Percentiles rank a stretch among this genome's conserved stretches.
phyloP scores from a whole-genome alignment of 2,888 invertebrate genomes.

The Dione juno region DNA sequence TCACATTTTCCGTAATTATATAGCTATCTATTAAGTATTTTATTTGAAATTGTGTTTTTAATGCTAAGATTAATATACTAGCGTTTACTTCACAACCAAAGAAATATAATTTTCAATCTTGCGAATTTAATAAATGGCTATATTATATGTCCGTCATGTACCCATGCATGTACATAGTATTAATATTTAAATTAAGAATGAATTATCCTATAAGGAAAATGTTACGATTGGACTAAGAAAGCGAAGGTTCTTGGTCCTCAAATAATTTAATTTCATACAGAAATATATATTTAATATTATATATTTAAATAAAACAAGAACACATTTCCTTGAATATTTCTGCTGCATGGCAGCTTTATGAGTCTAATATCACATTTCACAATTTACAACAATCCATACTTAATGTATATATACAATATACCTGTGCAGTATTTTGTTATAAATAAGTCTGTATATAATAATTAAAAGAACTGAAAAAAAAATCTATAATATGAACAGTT shows the following conservation, averaged over 20 bases:
- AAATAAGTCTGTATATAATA: not conserved
- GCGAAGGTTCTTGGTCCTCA: not conserved
- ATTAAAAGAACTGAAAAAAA: constrained; percentile 1
- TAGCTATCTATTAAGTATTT: not conserved
- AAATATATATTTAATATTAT: not conserved
- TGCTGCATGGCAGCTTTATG: not conserved
- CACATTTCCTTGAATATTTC: not conserved
- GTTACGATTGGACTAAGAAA: not conserved
- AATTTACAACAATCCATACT: not conserved
- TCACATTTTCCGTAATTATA: not conserved
- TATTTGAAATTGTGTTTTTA: too few relatives aligned
- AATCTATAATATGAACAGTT: not conserved
- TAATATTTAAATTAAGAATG: constrained; percentile 3
- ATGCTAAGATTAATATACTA: not conserved
- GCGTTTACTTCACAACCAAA: not conserved
- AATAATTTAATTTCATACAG: not conserved
- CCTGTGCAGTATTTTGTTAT: not conserved
- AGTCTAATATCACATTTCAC: not conserved
- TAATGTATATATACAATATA: not conserved
- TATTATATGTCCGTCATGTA: not conserved
- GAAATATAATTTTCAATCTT: not conserved
- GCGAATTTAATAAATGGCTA: not conserved
- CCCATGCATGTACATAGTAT: constrained; percentile 2
- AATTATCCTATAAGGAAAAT: not conserved
- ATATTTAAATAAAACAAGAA: not conserved